Evolutionary conservation across 2,797 vertebrate genomes (phyloP).

Genomic region (Knipowitschia caucasica): DNA sequence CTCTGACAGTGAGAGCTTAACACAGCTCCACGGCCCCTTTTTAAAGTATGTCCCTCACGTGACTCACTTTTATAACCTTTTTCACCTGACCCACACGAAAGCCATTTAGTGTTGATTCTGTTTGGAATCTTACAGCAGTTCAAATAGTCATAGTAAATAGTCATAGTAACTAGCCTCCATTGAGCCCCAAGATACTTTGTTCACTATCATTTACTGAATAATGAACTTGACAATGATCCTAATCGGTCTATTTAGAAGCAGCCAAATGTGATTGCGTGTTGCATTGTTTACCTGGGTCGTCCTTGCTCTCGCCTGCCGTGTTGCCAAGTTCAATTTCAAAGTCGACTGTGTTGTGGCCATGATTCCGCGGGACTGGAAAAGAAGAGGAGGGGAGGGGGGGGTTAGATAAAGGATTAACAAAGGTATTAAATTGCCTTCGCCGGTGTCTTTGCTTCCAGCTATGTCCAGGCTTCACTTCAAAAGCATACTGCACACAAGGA

Average conservation of each 20-base stretch:
- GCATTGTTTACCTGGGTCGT: conserved; percentile 86
- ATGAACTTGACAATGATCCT: too few species aligned
- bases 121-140: too few species aligned
- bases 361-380: conserved; percentile 86
- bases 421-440: conserved; percentile 34
- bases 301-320: conserved; percentile 86
- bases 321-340: conserved; percentile 93
- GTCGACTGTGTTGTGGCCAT: conserved; percentile 79
- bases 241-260: conserved; percentile 10
- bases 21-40: too few species aligned
- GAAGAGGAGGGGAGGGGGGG: conserved; percentile 15
- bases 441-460: conserved; percentile 20
- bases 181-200: conserved; percentile 3
- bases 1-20: too few species aligned
- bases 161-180: too few species aligned
- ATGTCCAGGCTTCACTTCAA: conserved; percentile 33
- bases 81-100: too few species aligned
- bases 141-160: too few species aligned
- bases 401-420: conserved; percentile 53
- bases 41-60: too few species aligned
- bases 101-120: too few species aligned
- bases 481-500: conserved; percentile 14
- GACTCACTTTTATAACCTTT: too few species aligned
- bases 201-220: conserved; percentile 33
- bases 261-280: too few species aligned